These are phyloP conservation scores for Biston betularia DNA, from an alignment of 2,888 invertebrate genomes.

Conservation along the genomic window DNA sequence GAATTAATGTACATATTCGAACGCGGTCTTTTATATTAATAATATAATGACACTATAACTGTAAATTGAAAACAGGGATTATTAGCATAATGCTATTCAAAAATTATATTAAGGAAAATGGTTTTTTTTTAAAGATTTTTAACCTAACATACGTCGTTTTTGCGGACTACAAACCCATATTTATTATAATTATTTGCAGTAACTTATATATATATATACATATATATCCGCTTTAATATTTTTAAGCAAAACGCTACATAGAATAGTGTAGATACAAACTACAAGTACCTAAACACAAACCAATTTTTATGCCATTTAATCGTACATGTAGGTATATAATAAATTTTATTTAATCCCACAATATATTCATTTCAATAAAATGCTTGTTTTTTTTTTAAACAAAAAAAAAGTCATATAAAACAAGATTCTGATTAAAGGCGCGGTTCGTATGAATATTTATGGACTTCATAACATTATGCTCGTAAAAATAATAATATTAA, in stretches of 20 bases:
- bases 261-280: background rate
- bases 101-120: background rate
- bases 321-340: background rate
- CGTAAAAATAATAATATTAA: conserved; percentile 16
- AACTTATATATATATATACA: no score
- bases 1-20: conserved; percentile 23
- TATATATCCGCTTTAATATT: no score
- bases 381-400: conserved; percentile 23
- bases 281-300: background rate
- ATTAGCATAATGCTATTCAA: conserved; percentile 18
- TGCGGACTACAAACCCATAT: background rate
- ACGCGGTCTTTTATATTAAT: conserved; percentile 7
- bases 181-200: background rate
- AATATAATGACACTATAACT: conserved; percentile 19
- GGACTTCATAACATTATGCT: conserved; percentile 34
- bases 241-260: background rate
- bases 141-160: background rate
- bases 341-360: conserved; percentile 8
- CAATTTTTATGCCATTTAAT: background rate
- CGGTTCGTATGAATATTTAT: conserved; percentile 57
- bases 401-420: conserved; percentile 35
- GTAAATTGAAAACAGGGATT: conserved; percentile 18
- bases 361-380: conserved; percentile 21
- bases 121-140: background rate
- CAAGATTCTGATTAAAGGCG: conserved; percentile 47